phyloP scores from a whole-genome alignment of 2,113 vertebrate species.

The Circaetus gallicus region DNA sequence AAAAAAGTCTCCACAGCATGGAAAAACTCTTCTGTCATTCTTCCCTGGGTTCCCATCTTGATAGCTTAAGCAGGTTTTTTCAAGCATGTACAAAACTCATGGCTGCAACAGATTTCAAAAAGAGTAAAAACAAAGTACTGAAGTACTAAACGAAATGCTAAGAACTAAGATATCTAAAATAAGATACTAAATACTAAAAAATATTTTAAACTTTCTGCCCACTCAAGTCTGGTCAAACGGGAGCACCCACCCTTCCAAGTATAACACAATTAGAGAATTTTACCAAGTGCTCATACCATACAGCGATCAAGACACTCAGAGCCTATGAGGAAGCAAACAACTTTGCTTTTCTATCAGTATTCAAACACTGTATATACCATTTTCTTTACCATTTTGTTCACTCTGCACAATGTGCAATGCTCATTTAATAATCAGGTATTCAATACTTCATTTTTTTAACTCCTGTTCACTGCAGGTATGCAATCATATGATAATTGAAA shows the following conservation, averaged over 20 bases:
- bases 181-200: neutral
- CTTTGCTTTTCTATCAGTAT: neutral
- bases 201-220: neutral
- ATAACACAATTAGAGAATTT: neutral
- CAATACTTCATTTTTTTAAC: neutral
- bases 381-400: neutral
- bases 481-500: neutral
- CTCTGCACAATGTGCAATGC: neutral
- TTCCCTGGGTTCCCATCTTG: neutral
- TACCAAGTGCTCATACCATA: neutral
- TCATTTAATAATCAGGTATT: neutral
- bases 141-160: neutral
- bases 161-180: neutral
- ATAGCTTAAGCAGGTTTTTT: neutral
- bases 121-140: neutral
- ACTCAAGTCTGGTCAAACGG: neutral
- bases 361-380: neutral
- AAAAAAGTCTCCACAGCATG: neutral
- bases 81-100: neutral
- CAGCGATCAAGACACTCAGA: neutral
- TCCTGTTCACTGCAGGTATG: neutral
- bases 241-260: neutral
- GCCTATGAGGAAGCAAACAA: neutral
- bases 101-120: neutral
- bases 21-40: neutral